phyloP scores from a whole-genome alignment of 1,140 invertebrate species.

The Drosophila sproati region DNA sequence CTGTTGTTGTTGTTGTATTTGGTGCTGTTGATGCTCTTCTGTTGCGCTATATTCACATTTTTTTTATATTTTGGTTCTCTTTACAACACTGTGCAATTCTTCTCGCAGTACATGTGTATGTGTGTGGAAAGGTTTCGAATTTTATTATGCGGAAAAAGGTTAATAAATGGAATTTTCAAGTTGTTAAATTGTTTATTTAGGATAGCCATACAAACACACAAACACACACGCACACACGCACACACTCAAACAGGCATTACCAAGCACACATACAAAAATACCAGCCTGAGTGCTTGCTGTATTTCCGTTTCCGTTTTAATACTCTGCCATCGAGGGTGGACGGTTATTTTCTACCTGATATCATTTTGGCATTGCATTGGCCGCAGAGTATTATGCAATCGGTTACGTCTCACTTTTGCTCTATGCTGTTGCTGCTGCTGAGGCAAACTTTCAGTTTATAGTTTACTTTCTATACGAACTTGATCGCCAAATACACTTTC shows the following conservation, averaged over 20 bases:
- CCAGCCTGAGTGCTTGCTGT: constrained; percentile 17
- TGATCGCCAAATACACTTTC: no score
- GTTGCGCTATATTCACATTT: constrained; percentile 11
- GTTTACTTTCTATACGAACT: no score
- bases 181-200: constrained; percentile 72
- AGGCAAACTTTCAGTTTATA: no score
- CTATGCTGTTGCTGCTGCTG: no score
- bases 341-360: neutral
- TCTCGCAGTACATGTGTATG: constrained; percentile 24
- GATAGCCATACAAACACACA: constrained; percentile 39
- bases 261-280: neutral
- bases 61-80: constrained; percentile 14
- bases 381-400: neutral
- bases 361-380: neutral
- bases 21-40: constrained; percentile 17
- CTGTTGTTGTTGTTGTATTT: constrained; percentile 1
- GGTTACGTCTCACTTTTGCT: neutral
- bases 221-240: constrained; percentile 8
- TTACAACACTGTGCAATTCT: constrained; percentile 32
- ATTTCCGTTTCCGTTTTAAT: constrained; percentile 50
- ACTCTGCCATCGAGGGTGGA: neutral
- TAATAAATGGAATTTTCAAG: constrained; percentile 71
- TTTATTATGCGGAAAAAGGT: constrained; percentile 69
- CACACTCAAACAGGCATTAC: neutral
- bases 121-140: constrained; percentile 51